phyloP scores from a whole-genome alignment of 2,797 vertebrate genomes.

The Cetoscarus ocellatus region DNA sequence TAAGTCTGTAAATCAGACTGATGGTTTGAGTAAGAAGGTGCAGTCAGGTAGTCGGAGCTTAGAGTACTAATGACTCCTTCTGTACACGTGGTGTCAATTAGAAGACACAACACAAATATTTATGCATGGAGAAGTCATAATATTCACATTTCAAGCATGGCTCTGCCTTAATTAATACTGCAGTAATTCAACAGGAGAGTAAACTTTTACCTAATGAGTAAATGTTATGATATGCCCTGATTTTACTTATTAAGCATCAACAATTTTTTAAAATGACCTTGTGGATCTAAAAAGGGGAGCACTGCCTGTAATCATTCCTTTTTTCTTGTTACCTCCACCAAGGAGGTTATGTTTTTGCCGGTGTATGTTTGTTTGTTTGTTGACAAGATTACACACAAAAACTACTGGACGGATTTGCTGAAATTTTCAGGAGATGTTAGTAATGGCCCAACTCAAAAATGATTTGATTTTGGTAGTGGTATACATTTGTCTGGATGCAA shows the following conservation, averaged over 20 bases:
- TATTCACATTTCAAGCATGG: constrained; percentile 1
- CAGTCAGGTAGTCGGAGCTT: constrained; percentile 9
- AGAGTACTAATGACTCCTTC: constrained; percentile 5
- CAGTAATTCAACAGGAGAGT: background rate
- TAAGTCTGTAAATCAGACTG: constrained; percentile 25
- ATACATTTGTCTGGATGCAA: too few species aligned
- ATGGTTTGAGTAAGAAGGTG: constrained; percentile 14
- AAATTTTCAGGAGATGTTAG: too few species aligned
- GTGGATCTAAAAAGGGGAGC: background rate
- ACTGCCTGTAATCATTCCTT: background rate
- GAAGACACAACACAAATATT: background rate
- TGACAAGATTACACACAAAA: too few species aligned
- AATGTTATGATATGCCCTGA: background rate
- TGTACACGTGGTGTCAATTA: constrained; percentile 24
- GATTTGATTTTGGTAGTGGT: too few species aligned
- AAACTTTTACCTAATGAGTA: background rate
- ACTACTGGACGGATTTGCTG: too few species aligned
- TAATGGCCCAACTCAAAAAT: too few species aligned
- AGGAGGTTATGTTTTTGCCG: too few species aligned
- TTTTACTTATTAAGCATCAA: background rate
- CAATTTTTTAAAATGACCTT: too few species aligned
- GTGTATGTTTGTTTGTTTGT: too few species aligned
- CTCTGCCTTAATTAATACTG: constrained; percentile 5
- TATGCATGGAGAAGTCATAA: background rate
- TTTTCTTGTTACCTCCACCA: too few species aligned